Base-by-base conservation (phyloP, 1,140 invertebrate species). In the Papilio xuthus region DNA sequence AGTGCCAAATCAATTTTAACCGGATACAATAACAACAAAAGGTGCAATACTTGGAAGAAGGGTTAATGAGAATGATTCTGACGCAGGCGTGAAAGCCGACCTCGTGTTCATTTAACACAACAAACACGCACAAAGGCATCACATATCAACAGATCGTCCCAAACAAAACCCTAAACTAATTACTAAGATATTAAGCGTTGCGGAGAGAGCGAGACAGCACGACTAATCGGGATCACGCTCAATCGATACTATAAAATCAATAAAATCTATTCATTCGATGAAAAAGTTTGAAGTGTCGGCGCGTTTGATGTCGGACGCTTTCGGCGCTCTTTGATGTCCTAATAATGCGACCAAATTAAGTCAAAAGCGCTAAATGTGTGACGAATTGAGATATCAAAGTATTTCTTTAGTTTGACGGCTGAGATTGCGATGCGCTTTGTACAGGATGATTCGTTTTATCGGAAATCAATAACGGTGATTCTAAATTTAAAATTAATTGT, bases 271-370 rank as follows among this genome's bases (percentile, higher is more conserved):
- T 88, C 85, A 82, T 77, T 80, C 86, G 82, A 86, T 87, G 86
- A 86, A 86, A 88, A 89, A 87, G 67, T 78, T 78, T 77, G 70
- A 85, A 85, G 83, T 80, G 82, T 81, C 84, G 82, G 82, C 53
- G 69, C 86, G 83, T 91, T 92, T 91, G 87, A 92, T 87, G 82
- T 85, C 79, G 83, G 77, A 83, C 87, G 88, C 84, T 85, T 80
- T 85, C 90, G 91, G 90, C 84, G 74, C 79, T 85, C 89, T 91
- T 92, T 92, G 90, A 92, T 89, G 83, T 88, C 80, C 79, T 88
- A 89, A 92, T 93, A 93, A 93, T 91, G 90, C 88, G 92, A 90
- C 88, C 88, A 91, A 93, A 92, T 92, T 90, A 90, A 92, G 89
- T 92, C 90, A 91, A 92, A 92, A 86, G 87, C 85, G 85, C 86